Evolutionary conservation across 2,888 invertebrate genomes (phyloP).

Genomic region (Strigamia maritima): DNA sequence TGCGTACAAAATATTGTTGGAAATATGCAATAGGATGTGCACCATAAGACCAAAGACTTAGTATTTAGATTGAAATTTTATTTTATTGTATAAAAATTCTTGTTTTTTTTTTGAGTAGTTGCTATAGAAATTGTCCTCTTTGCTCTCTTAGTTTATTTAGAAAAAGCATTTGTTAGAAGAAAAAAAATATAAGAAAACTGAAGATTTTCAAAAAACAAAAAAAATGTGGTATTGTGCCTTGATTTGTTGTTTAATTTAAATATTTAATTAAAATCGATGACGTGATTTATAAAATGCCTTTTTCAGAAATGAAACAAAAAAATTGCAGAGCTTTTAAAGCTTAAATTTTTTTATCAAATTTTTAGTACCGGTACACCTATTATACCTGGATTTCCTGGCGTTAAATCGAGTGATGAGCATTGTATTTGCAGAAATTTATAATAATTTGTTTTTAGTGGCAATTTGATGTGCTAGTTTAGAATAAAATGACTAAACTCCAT

Average conservation of each 20-base stretch:
- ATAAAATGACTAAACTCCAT: no score
- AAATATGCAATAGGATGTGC: background rate
- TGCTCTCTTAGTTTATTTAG: background rate
- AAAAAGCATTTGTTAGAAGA: no score
- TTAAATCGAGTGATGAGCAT: background rate
- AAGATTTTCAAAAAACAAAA: background rate
- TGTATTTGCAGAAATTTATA: no score
- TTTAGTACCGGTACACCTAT: background rate
- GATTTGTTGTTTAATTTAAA: background rate
- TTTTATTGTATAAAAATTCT: background rate
- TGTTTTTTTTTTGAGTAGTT: background rate
- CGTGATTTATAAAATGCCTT: background rate
- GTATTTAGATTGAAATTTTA: background rate
- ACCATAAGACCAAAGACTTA: background rate
- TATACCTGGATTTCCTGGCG: background rate
- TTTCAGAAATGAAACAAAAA: background rate
- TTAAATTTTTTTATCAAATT: background rate
- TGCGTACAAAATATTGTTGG: background rate
- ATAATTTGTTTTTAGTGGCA: no score
- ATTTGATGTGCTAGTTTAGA: no score
- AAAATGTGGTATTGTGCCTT: background rate
- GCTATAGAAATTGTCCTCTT: background rate
- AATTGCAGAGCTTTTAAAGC: background rate
- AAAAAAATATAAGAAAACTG: no score
- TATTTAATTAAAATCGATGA: no score